Evolutionary conservation across 2,888 invertebrate species (phyloP).

Genomic region (Matsumyia berberina): DNA sequence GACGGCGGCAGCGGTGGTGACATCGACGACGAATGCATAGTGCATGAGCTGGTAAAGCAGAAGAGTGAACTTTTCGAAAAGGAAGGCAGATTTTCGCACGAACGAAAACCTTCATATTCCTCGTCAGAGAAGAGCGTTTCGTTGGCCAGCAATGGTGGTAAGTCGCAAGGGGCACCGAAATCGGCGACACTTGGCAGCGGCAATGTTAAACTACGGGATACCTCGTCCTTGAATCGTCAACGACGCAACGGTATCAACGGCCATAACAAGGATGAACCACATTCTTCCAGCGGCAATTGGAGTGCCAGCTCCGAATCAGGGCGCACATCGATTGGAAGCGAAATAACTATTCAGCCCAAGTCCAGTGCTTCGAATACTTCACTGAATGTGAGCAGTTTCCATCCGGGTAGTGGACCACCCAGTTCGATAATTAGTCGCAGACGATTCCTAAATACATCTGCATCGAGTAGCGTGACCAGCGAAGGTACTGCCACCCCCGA

Average conservation of each 20-base stretch:
- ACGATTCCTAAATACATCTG: conserved; percentile 89
- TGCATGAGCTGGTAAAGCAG: conserved; percentile 87
- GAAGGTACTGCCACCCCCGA: conserved; percentile 94
- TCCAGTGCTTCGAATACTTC: conserved; percentile 90
- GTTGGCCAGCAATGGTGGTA: conserved; percentile 84
- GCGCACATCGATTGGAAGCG: conserved; percentile 93
- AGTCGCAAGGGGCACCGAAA: conserved; percentile 83
- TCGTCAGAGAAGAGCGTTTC: conserved; percentile 90
- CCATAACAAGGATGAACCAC: conserved; percentile 90
- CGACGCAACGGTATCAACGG: conserved; percentile 87
- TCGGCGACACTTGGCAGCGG: conserved; percentile 79
- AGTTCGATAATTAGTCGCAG: conserved; percentile 89
- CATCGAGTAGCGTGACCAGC: conserved; percentile 93
- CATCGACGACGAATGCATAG: conserved; percentile 86
- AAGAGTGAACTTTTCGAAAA: conserved; percentile 86
- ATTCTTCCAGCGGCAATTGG: conserved; percentile 97
- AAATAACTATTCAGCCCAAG: conserved; percentile 89
- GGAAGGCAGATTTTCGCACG: conserved; percentile 88
- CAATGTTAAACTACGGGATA: conserved; percentile 90
- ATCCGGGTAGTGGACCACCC: conserved; percentile 86
- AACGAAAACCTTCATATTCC: conserved; percentile 91
- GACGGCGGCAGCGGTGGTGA: conserved; percentile 83
- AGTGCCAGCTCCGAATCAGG: conserved; percentile 96
- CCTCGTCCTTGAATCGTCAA: conserved; percentile 89
- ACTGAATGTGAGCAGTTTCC: conserved; percentile 86